These are phyloP conservation scores for Drosophila quadrilineata DNA, from an alignment of 1,140 invertebrate genomes.

Conservation along the genomic window DNA sequence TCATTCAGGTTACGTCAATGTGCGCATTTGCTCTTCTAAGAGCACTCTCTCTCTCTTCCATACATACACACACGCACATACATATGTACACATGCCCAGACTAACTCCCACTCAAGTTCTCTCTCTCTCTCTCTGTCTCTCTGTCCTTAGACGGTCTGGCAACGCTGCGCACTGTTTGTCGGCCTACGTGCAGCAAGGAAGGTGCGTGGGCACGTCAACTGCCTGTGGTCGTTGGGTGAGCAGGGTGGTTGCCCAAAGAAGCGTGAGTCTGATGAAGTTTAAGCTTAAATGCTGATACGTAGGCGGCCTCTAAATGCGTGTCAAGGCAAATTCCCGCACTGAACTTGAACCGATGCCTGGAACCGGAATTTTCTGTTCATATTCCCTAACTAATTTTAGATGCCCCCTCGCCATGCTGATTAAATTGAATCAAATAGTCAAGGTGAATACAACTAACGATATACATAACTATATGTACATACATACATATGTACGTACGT, in stretches of 20 bases:
- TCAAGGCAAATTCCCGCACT: constrained; percentile 47
- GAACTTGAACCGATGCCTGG: constrained; percentile 57
- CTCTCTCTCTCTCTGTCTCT: constrained; percentile 3
- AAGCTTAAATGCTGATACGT: constrained; percentile 28
- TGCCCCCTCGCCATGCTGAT: constrained; percentile 49
- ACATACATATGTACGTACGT: constrained; percentile 3
- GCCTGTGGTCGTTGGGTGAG: constrained; percentile 39
- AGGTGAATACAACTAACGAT: too few relatives aligned
- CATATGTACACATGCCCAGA: too few relatives aligned
- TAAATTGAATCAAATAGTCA: too few relatives aligned
- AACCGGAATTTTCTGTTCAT: constrained; percentile 55
- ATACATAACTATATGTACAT: constrained; percentile 18
- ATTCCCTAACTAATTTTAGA: constrained; percentile 60
- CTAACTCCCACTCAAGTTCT: background rate
- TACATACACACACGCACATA: background rate
- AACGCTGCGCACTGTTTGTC: constrained; percentile 15
- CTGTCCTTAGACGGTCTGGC: constrained; percentile 7
- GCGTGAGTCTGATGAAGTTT: background rate
- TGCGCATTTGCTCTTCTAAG: too few relatives aligned
- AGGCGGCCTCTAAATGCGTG: constrained; percentile 49
- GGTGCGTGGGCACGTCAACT: constrained; percentile 54
- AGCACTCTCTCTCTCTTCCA: constrained; percentile 8
- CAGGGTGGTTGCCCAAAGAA: constrained; percentile 15
- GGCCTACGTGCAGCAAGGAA: constrained; percentile 50
- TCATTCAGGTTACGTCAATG: constrained; percentile 55